Conservation (phyloP, 2,113 vertebrate genomes). For the Sinocyclocheilus grahami region DNA sequence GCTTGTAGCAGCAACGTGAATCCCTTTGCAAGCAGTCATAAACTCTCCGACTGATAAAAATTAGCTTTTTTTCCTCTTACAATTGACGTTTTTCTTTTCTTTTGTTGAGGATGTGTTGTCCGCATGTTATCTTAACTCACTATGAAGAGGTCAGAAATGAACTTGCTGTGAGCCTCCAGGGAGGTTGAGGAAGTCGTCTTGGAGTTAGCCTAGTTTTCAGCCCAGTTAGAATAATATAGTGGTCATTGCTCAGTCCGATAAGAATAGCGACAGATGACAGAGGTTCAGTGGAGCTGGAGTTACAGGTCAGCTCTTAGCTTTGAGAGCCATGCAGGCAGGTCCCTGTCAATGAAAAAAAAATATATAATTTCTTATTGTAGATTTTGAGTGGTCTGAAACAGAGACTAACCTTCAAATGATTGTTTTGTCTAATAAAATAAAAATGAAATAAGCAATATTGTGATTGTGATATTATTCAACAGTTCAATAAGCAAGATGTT, state of each 20-base stretch:
- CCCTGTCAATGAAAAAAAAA: background rate
- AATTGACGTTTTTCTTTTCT: background rate
- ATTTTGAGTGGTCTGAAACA: background rate
- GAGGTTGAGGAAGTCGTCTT: conserved; percentile 34
- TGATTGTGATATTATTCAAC: background rate
- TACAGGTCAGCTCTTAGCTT: conserved; percentile 21
- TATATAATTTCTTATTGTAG: too few relatives aligned
- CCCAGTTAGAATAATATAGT: conserved; percentile 37
- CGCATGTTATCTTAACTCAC: conserved; percentile 15
- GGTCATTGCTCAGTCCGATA: conserved; percentile 39
- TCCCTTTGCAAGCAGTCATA: background rate
- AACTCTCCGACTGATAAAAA: background rate
- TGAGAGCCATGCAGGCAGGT: background rate
- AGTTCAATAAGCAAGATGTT: background rate
- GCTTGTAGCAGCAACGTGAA: background rate
- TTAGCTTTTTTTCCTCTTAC: background rate
- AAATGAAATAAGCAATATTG: background rate
- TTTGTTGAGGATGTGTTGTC: background rate
- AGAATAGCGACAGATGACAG: conserved; percentile 43
- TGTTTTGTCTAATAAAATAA: too few relatives aligned
- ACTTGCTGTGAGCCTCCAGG: conserved; percentile 10
- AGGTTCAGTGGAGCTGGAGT: conserved; percentile 20
- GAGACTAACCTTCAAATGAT: too few relatives aligned
- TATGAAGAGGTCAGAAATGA: conserved; percentile 20
- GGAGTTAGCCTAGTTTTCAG: conserved; percentile 48